Conservation (phyloP, 2,113 vertebrate genomes). For the Corynorhinus townsendii region DNA sequence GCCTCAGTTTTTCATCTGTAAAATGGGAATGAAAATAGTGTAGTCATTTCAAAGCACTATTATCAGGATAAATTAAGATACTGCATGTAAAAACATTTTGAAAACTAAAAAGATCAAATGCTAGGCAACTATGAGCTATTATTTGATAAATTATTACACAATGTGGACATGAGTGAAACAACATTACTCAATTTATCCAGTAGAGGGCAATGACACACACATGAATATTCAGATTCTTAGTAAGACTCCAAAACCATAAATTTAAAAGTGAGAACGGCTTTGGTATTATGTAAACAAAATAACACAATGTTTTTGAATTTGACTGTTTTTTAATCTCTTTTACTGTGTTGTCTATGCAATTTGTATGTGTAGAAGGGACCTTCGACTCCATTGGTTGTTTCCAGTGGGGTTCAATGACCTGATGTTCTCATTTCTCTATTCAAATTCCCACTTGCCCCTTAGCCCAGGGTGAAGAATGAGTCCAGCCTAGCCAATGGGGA, state of each 20-base stretch:
- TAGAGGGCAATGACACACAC: slow-evolving; percentile 60
- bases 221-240: background rate
- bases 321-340: background rate
- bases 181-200: slow-evolving; percentile 42
- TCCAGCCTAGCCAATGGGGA: background rate
- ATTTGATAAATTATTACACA: background rate
- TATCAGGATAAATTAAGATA: background rate
- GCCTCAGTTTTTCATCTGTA: slow-evolving; percentile 58
- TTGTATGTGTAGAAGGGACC: background rate
- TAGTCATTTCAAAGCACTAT: background rate
- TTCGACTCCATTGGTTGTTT: background rate
- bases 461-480: background rate
- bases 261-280: slow-evolving; percentile 29
- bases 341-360: background rate
- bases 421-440: background rate
- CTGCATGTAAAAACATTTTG: background rate
- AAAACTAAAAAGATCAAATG: background rate
- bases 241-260: slow-evolving; percentile 8
- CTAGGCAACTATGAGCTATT: background rate
- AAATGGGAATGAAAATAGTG: slow-evolving; percentile 46
- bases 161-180: background rate
- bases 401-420: background rate
- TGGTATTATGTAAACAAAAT: background rate
- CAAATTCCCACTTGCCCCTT: background rate
- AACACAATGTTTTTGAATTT: background rate